Base-by-base conservation (phyloP, 2,797 vertebrate genomes). In the Limosa lapponica region DNA sequence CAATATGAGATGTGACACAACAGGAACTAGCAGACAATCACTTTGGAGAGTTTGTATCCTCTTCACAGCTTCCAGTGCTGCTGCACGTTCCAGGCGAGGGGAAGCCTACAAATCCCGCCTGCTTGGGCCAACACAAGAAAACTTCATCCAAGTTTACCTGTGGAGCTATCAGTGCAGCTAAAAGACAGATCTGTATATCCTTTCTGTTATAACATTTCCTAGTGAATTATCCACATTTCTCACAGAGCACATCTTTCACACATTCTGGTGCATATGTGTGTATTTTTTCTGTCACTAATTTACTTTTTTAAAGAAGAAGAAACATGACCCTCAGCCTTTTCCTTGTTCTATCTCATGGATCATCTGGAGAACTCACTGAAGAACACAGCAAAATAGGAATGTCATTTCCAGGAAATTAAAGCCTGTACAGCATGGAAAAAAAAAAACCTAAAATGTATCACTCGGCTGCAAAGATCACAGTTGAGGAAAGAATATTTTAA, bases 61-160 rank as follows among this genome's bases (percentile, higher is more conserved):
- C 5, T 80, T 65, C 17, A 30, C 11, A 54, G 7, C 2, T 82
- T 79, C 27, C 46, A 71, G 28, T 19, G 51, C 5, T 51, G 27
- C 34, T 0, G 0, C 27, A 55, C 12, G 27, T 52, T 55, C n/a
- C 49, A 59, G 46, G 22, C n/a, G 87, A 62, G 22, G 9, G 36
- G 13, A 75, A 64, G 17, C 20, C 59, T 37, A 32, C 10, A 55
- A 91, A 66, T 39, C 34, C 61, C 22, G 3, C 22, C 25, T 75
- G 30, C n/a, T 64, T 51, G 75, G 23, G 16, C 32, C 19, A 44
- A 8, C 27, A 32, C 24, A 23, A 25, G 25, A 14, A 58, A 78
- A 54, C 2, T 79, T 46, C 16, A 62, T 30, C 28, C 37, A 72
- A 20, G 7, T 54, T 57, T 54, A 66, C 23, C 18, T 39, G 28